Base-by-base conservation (phyloP, 2,888 invertebrate genomes). In the Saturnia japonica region DNA sequence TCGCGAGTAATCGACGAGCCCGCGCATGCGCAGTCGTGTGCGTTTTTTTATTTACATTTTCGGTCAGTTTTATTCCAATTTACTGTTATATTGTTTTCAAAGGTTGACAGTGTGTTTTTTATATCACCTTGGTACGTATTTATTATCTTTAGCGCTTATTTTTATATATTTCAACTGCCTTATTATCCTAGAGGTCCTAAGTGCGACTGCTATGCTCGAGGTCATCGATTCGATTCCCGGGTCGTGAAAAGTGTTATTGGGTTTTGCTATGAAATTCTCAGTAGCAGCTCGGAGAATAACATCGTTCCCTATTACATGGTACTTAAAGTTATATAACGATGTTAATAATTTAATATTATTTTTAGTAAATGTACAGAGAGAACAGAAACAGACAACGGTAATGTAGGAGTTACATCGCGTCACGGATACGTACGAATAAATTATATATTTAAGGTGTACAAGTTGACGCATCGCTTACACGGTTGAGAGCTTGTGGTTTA, bases 81-180 rank as follows among this genome's bases (percentile, higher is more conserved):
- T 28, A 60, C 57, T 28, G 25, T 60, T 60, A 60, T 60, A 60
- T 60, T 60, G 14, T 60, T 28, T 60, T 60, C 16, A 60, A 60
- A 60, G 57, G 57, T 60, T 28, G 28, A 25, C 19, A 11, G 54
- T 22, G 9, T 22, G 9, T 54, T 54, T 54, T 54, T 22, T 22
- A 54, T 54, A 54, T 54, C 11, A 54, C 22, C 22, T 22, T 22
- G n/a, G 8, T 54, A 22, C 9, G 3, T 22, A 54, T 4, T 34
- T 22, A 54, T n/a, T n/a, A n/a, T n/a, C 22, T 54, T 54, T 54
- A 54, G 54, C 22, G 22, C 54, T 54, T 54, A 54, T 11, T n/a
- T n/a, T n/a, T n/a, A n/a, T n/a, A n/a, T n/a, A n/a, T n/a, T n/a
- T 51, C 45, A 12, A 14, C 9, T 51, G n/a, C n/a, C n/a, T n/a